Evolutionary conservation across 2,797 vertebrate species (phyloP).

Genomic region (Rhyacichthys aspro): DNA sequence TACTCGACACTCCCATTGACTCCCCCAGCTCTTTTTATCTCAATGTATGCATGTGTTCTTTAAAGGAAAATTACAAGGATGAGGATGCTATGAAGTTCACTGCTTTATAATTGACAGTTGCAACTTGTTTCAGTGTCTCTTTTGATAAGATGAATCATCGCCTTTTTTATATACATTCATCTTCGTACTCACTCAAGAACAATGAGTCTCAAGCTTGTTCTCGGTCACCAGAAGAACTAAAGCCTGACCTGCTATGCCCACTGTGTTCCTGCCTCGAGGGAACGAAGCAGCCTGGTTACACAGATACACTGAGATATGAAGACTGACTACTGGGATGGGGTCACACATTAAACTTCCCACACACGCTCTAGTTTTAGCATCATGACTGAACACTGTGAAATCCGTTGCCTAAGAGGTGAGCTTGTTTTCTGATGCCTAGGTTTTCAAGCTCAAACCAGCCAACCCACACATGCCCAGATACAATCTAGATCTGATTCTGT

Average conservation of each 20-base stretch:
- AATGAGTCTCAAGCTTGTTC: slow-evolving; percentile 21
- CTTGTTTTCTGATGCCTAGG: slow-evolving; percentile 44
- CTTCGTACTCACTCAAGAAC: slow-evolving; percentile 2
- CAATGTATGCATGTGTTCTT: slow-evolving; percentile 64
- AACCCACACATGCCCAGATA: slow-evolving; percentile 40
- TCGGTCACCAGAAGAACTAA: slow-evolving; percentile 11
- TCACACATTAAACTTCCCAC: slow-evolving; percentile 59
- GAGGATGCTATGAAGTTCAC: slow-evolving; percentile 43
- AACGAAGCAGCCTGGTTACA: slow-evolving; percentile 26
- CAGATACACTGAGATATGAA: slow-evolving; percentile 33
- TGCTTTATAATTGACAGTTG: neutral
- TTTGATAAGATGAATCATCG: neutral
- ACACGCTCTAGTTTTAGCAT: slow-evolving; percentile 45
- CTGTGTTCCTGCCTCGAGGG: slow-evolving; percentile 27
- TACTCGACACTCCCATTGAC: slow-evolving; percentile 38
- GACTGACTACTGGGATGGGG: slow-evolving; percentile 21
- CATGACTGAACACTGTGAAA: slow-evolving; percentile 49
- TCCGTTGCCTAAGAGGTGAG: slow-evolving; percentile 40
- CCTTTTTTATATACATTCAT: slow-evolving; percentile 1
- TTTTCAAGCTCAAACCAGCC: slow-evolving; percentile 23
- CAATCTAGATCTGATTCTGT: slow-evolving; percentile 34
- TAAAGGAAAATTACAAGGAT: slow-evolving; percentile 47
- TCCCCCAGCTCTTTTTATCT: slow-evolving; percentile 51
- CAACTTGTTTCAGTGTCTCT: no score
- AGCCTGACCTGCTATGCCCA: slow-evolving; percentile 21